Percentiles rank a stretch among this genome's conserved stretches.
These are phyloP conservation scores for Ptilonorhynchus violaceus DNA, from an alignment of 2,113 vertebrate species.

Conservation along the genomic window DNA sequence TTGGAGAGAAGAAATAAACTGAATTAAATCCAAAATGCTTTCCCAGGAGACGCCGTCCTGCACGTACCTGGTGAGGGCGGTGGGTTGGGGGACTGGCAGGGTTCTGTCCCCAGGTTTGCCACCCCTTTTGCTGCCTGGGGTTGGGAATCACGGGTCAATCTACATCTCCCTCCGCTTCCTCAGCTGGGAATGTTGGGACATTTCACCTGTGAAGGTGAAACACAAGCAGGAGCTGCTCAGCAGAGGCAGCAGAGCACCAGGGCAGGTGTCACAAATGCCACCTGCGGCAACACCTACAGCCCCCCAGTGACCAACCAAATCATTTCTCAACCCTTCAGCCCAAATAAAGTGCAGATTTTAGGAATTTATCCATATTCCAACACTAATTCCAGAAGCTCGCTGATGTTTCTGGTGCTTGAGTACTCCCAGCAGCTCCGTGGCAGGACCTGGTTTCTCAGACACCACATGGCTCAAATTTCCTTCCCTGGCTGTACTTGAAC, in stretches of 20 bases:
- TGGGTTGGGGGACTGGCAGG: background rate
- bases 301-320: rapidly evolving
- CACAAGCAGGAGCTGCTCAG: rapidly evolving
- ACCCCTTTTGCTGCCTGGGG: background rate
- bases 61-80: background rate
- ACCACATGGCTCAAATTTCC: background rate
- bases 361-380: rapidly evolving
- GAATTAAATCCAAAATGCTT: rapidly evolving
- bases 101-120: background rate
- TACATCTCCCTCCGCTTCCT: background rate
- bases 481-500: background rate
- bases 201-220: background rate
- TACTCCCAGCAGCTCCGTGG: background rate
- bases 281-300: rapidly evolving
- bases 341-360: rapidly evolving
- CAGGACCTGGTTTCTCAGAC: background rate
- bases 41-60: background rate
- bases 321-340: background rate
- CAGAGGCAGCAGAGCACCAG: background rate
- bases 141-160: background rate
- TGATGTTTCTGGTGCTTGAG: background rate
- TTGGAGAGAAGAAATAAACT: rapidly evolving
- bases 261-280: background rate
- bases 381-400: rapidly evolving
- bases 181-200: background rate